Evolutionary conservation across 2,888 invertebrate genomes (phyloP).

Genomic region (Platycheirus rosarum): DNA sequence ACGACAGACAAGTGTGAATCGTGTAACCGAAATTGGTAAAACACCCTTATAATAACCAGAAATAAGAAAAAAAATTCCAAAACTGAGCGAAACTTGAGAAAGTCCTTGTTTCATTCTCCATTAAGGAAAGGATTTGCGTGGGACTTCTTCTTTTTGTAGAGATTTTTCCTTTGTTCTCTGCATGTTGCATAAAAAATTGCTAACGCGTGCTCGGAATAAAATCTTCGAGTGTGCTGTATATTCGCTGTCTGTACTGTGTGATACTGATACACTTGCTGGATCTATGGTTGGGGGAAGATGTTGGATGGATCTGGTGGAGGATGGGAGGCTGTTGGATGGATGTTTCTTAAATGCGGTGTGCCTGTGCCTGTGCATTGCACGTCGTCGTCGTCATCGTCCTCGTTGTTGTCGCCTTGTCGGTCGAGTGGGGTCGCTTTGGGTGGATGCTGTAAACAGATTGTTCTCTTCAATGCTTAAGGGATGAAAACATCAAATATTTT

Average conservation of each 20-base stretch:
- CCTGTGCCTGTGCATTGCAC: constrained; percentile 35
- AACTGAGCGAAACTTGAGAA: constrained; percentile 60
- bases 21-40: constrained; percentile 62
- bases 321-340: constrained; percentile 36
- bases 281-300: constrained; percentile 21
- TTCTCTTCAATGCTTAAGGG: constrained; percentile 52
- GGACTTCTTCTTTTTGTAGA: constrained; percentile 58
- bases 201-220: constrained; percentile 81
- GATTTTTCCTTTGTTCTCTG: constrained; percentile 49
- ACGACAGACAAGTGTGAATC: constrained; percentile 51
- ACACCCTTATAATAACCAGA: constrained; percentile 39
- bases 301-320: constrained; percentile 39
- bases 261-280: constrained; percentile 53
- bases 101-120: constrained; percentile 74
- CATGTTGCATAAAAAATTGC: constrained; percentile 82
- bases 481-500: constrained; percentile 67
- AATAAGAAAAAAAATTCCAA: constrained; percentile 21
- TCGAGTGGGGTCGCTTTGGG: background rate
- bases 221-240: constrained; percentile 26
- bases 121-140: constrained; percentile 74
- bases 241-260: constrained; percentile 28
- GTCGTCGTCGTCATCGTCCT: constrained; percentile 17
- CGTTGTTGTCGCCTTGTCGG: background rate
- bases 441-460: constrained; percentile 40
- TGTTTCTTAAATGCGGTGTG: constrained; percentile 56